Percentiles rank a stretch among this genome's conserved stretches.
Conservation (phyloP, 2,888 invertebrate species). For the Drosophila differens region DNA sequence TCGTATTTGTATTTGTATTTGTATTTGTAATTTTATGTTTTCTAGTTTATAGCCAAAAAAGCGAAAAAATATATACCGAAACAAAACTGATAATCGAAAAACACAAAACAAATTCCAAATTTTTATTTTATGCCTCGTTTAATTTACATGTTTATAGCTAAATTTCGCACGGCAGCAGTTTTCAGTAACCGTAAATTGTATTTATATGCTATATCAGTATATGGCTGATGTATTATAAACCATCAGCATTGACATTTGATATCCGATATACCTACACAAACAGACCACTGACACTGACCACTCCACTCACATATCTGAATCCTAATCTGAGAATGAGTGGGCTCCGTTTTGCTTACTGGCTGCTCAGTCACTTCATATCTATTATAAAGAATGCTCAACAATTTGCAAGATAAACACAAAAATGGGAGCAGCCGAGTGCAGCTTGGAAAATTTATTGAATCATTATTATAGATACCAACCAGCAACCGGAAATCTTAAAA, state of each 20-base stretch:
- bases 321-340: slow-evolving; percentile 39
- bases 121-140: slow-evolving; percentile 42
- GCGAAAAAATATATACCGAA: slow-evolving; percentile 48
- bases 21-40: slow-evolving; percentile 68
- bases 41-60: slow-evolving; percentile 75
- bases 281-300: slow-evolving; percentile 9
- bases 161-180: slow-evolving; percentile 61
- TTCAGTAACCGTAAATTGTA: slow-evolving; percentile 17
- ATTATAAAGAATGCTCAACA: slow-evolving; percentile 33
- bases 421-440: slow-evolving; percentile 27
- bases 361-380: slow-evolving; percentile 35
- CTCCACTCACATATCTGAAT: slow-evolving; percentile 26
- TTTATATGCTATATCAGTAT: slow-evolving; percentile 11
- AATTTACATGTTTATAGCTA: slow-evolving; percentile 60
- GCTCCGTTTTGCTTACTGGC: slow-evolving; percentile 52
- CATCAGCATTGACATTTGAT: slow-evolving; percentile 67
- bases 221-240: slow-evolving; percentile 67
- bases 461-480: slow-evolving; percentile 15
- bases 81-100: slow-evolving; percentile 60
- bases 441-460: slow-evolving; percentile 26
- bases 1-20: slow-evolving; percentile 36
- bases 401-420: slow-evolving; percentile 62
- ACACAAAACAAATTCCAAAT: slow-evolving; percentile 26
- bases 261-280: slow-evolving; percentile 26
- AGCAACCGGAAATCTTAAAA: background rate